Evolutionary conservation across 2,888 invertebrate genomes (phyloP).

Genomic region (Punctoribates punctum): DNA sequence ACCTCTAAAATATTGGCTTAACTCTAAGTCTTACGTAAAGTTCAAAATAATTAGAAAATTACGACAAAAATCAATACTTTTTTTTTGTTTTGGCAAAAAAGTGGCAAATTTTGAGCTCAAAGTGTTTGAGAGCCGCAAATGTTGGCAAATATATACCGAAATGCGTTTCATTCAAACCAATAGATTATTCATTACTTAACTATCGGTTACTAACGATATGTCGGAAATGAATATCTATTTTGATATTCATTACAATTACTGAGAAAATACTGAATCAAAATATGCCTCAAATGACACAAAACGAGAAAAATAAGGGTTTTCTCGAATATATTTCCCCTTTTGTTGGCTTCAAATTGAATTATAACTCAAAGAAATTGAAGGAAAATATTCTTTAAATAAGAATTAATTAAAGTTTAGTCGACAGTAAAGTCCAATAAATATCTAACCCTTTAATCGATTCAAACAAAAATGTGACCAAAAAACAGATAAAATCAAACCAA

Average conservation of each 20-base stretch:
- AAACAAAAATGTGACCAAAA: neutral
- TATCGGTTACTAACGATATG: slow-evolving; percentile 35
- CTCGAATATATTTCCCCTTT: slow-evolving; percentile 11
- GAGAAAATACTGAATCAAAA: neutral
- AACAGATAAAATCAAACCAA: neutral
- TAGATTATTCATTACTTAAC: slow-evolving; percentile 23
- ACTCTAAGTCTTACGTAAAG: neutral
- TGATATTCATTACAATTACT: slow-evolving; percentile 6
- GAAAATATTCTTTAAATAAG: neutral
- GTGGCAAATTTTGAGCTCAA: neutral
- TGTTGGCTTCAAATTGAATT: neutral
- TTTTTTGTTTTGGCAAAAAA: neutral
- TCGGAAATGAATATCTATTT: slow-evolving; percentile 32
- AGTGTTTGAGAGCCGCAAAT: neutral
- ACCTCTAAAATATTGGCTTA: neutral
- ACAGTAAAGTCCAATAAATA: neutral
- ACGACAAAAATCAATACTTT: neutral
- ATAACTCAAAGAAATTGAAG: neutral
- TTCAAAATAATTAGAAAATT: neutral
- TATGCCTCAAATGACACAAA: neutral
- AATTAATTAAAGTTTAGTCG: slow-evolving; percentile 4
- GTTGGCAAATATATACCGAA: neutral
- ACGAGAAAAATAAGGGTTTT: slow-evolving; percentile 3
- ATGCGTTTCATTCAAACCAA: slow-evolving; percentile 19
- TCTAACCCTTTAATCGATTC: slow-evolving; percentile 19